Evolutionary conservation across 1,140 invertebrate genomes (phyloP).

Genomic region (Aphelenchoides besseyi): DNA sequence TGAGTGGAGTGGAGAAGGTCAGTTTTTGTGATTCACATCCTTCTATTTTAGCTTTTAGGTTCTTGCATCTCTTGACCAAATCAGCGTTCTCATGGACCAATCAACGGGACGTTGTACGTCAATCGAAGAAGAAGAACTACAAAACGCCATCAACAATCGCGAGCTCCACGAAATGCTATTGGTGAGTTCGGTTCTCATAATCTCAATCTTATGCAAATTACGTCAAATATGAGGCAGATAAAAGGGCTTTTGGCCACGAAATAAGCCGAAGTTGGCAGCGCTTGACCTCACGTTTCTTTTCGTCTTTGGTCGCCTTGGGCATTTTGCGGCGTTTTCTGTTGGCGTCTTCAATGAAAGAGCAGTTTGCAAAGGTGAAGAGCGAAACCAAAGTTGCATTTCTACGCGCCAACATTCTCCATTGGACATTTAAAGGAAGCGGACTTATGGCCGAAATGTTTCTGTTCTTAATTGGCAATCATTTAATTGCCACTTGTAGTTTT

Average conservation of each 20-base stretch:
- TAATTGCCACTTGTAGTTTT: too few relatives aligned
- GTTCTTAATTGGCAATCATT: too few relatives aligned
- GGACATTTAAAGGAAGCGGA: too few relatives aligned
- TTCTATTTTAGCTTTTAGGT: constrained; percentile 29
- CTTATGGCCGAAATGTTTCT: too few relatives aligned
- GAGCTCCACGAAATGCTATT: constrained; percentile 37
- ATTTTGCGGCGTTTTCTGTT: neutral
- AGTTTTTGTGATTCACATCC: neutral
- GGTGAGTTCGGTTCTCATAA: constrained; percentile 36
- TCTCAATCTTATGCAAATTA: too few relatives aligned
- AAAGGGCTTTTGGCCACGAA: too few relatives aligned
- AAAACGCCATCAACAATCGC: constrained; percentile 38
- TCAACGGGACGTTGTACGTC: neutral
- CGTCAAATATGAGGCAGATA: too few relatives aligned
- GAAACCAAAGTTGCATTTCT: neutral
- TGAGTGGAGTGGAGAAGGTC: constrained; percentile 46
- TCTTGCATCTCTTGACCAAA: constrained; percentile 47
- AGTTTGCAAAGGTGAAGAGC: neutral
- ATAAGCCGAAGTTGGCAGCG: neutral
- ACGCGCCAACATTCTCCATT: neutral
- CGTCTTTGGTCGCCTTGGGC: constrained; percentile 5
- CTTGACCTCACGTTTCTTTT: constrained; percentile 17
- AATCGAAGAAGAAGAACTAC: constrained; percentile 20
- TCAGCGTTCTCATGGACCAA: constrained; percentile 36
- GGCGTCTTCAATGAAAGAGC: neutral